A percentile compares a stretch with the other conserved stretches of the same genome.
Conservation (phyloP, 2,113 vertebrate genomes). For the Marcusenius ussheri region DNA sequence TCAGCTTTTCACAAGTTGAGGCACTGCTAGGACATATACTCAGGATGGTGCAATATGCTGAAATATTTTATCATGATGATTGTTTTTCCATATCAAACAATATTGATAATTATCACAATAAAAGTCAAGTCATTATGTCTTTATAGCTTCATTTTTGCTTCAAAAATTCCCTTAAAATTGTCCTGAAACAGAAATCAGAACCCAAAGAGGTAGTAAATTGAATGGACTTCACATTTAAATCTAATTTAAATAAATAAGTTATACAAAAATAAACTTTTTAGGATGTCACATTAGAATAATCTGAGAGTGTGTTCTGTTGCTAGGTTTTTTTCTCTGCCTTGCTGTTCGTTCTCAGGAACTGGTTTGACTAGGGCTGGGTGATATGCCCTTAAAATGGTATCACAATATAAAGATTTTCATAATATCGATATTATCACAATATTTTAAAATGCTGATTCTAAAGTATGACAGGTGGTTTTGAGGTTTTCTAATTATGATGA, state of each 20-base stretch:
- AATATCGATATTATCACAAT: background rate
- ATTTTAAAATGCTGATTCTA: background rate
- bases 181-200: background rate
- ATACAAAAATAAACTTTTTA: background rate
- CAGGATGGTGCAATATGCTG: background rate
- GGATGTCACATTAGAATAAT: no score
- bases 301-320: background rate
- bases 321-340: background rate
- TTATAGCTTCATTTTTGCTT: background rate
- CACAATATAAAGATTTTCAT: background rate
- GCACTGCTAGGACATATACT: background rate
- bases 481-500: no score
- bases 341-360: background rate
- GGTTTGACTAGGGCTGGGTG: background rate
- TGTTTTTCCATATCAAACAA: background rate
- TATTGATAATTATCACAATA: background rate
- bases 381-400: background rate
- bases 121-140: background rate
- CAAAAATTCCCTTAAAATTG: background rate
- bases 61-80: background rate
- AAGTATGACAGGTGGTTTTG: no score
- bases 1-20: background rate
- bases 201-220: background rate
- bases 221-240: background rate
- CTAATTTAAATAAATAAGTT: background rate